Conservation (phyloP, 2,888 invertebrate species). For the Cylindroiulus punctatus region DNA sequence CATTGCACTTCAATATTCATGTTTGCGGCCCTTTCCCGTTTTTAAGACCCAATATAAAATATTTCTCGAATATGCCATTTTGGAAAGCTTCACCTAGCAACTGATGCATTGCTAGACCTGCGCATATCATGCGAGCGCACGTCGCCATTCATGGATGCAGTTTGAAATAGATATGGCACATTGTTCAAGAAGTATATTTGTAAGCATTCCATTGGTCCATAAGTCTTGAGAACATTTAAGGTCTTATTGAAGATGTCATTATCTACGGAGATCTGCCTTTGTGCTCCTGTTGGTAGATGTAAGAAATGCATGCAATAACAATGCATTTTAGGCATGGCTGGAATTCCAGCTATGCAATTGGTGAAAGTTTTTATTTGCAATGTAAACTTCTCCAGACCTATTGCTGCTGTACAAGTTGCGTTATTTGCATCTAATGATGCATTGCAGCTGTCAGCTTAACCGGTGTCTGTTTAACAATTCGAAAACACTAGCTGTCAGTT, state of each 20-base stretch:
- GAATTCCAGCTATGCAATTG: background rate
- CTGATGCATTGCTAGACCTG: background rate
- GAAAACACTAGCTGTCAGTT: too few relatives aligned
- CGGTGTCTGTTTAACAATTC: too few relatives aligned
- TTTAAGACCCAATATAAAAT: conserved; percentile 31
- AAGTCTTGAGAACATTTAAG: background rate
- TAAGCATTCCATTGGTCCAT: conserved; percentile 8
- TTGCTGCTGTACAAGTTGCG: background rate
- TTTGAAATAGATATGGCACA: background rate
- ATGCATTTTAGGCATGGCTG: background rate
- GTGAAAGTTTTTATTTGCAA: conserved; percentile 6
- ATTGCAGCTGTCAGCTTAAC: too few relatives aligned
- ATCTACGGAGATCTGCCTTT: background rate
- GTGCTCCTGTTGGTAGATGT: background rate
- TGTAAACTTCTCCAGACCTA: background rate
- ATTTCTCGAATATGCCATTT: conserved; percentile 37
- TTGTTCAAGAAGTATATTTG: conserved; percentile 37
- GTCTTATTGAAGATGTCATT: background rate
- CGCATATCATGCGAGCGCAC: background rate
- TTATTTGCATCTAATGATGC: too few relatives aligned
- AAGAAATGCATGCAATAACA: background rate
- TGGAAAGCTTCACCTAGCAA: conserved; percentile 4
- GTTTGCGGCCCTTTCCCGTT: background rate
- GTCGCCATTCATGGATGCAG: background rate
- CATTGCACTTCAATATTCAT: conserved; percentile 23